Evolutionary conservation across 1,140 invertebrate species (phyloP).

Genomic region (Propsilocerus akamusi): DNA sequence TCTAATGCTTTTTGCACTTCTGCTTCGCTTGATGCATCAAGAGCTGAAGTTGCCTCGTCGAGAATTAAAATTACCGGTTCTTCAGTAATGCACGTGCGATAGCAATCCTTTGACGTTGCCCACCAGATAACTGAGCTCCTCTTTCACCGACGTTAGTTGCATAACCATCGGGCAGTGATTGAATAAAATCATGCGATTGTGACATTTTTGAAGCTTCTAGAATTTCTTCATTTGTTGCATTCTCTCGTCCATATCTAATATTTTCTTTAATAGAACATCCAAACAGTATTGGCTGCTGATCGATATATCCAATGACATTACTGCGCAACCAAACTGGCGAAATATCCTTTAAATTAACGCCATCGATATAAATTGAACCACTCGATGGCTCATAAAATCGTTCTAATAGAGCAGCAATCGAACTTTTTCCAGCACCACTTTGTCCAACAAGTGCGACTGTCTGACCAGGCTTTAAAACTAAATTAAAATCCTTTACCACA

Average conservation of each 20-base stretch:
- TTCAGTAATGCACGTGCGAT: constrained; percentile 79
- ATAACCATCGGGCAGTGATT: constrained; percentile 66
- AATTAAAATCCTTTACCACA: constrained; percentile 61
- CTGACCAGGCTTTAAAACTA: constrained; percentile 67
- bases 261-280: constrained; percentile 84
- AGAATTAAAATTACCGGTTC: constrained; percentile 69
- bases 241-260: constrained; percentile 74
- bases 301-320: constrained; percentile 68
- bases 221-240: constrained; percentile 45
- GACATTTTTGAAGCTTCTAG: constrained; percentile 61
- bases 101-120: constrained; percentile 80
- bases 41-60: constrained; percentile 84
- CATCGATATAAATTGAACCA: constrained; percentile 65
- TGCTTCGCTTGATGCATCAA: constrained; percentile 77
- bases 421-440: constrained; percentile 85
- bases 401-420: constrained; percentile 69
- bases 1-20: constrained; percentile 72
- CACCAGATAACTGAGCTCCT: constrained; percentile 74
- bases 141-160: constrained; percentile 76
- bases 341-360: constrained; percentile 31
- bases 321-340: constrained; percentile 76
- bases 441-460: constrained; percentile 79
- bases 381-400: constrained; percentile 70
- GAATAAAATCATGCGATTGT: constrained; percentile 83
- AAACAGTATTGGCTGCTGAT: constrained; percentile 87